These are phyloP conservation scores for Gymnothorax javanicus DNA, from an alignment of 2,797 vertebrate species.

Conservation along the genomic window DNA sequence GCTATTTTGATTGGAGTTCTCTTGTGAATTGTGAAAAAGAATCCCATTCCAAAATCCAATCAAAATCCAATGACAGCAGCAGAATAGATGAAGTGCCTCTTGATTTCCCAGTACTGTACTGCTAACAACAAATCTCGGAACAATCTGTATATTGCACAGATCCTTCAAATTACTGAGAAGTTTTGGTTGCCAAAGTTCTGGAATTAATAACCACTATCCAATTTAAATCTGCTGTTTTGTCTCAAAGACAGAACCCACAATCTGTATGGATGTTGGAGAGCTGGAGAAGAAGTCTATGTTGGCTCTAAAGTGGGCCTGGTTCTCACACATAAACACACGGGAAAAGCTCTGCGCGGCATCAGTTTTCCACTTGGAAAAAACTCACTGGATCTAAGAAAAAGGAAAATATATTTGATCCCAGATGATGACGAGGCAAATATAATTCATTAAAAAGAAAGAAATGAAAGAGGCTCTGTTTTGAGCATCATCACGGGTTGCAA, in stretches of 20 bases:
- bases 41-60: background rate
- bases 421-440: background rate
- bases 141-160: background rate
- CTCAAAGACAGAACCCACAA: background rate
- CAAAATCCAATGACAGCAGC: background rate
- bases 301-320: background rate
- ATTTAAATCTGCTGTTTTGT: background rate
- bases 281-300: background rate
- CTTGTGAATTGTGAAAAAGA: slow-evolving; percentile 3
- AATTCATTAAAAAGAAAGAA: background rate
- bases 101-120: background rate
- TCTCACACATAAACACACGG: background rate
- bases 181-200: background rate
- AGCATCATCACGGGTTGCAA: background rate
- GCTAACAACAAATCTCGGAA: background rate
- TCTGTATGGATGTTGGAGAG: background rate
- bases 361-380: background rate
- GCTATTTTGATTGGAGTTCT: slow-evolving; percentile 4
- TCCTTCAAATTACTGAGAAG: background rate
- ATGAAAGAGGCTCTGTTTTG: background rate
- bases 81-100: background rate
- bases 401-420: slow-evolving; percentile 1
- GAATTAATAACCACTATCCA: background rate
- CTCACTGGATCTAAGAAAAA: background rate
- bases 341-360: background rate